A percentile compares a stretch with the other conserved stretches of the same genome.
Conservation (phyloP, 92 coral and sea anemone species). For the Isaurus tuberculatus region DNA sequence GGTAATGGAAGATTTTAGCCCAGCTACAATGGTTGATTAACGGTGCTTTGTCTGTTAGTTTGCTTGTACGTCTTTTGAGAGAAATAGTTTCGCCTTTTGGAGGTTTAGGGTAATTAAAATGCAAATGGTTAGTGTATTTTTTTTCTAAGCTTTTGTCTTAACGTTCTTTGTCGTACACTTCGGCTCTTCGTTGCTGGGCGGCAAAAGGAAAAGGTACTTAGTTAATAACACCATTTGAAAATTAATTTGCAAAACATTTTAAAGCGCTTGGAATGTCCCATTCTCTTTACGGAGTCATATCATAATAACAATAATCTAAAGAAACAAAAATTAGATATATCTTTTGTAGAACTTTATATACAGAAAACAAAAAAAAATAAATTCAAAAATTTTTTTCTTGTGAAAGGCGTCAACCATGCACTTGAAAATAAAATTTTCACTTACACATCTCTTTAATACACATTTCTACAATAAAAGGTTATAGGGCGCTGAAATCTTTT, state of each 20-base stretch:
- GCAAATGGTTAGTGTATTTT: conserved; percentile 6
- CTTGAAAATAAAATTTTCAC: not conserved
- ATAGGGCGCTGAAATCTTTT: no score
- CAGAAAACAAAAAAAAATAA: not conserved
- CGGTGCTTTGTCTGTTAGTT: not conserved
- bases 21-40: not conserved
- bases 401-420: no score
- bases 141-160: not conserved
- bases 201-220: conserved; percentile 11
- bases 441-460: not conserved
- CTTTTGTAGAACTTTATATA: not conserved
- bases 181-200: conserved; percentile 32
- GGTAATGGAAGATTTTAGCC: not conserved
- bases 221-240: not conserved
- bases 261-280: not conserved
- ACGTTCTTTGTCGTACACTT: conserved; percentile 20
- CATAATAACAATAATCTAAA: not conserved
- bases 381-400: not conserved
- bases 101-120: not conserved
- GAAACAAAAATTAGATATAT: not conserved
- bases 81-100: not conserved
- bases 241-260: not conserved
- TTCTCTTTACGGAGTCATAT: not conserved
- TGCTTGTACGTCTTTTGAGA: not conserved
- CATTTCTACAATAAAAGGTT: not conserved